A percentile compares a stretch with the other conserved stretches of the same genome.
These are phyloP conservation scores for Lindbergichthys nudifrons DNA, from an alignment of 2,797 vertebrate species.

Conservation along the genomic window DNA sequence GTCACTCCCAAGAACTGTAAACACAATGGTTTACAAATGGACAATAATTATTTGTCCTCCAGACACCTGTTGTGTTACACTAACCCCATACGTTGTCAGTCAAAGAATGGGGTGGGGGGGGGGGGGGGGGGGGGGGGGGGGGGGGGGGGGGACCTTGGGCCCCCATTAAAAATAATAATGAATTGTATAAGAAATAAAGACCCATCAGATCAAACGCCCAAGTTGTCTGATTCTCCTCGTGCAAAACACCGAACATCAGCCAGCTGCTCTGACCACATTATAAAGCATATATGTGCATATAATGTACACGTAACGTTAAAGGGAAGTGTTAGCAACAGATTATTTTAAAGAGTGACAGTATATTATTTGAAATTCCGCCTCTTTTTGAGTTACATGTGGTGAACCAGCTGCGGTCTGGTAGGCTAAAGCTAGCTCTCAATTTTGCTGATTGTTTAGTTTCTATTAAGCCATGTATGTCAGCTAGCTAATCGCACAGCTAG, in stretches of 20 bases:
- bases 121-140: no score
- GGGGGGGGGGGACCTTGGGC: no score
- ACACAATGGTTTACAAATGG: background rate
- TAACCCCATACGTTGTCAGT: no score
- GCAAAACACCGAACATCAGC: background rate
- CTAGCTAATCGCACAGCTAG: background rate
- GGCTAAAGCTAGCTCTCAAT: constrained; percentile 22
- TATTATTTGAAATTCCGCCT: background rate
- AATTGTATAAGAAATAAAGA: background rate
- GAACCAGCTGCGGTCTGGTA: background rate
- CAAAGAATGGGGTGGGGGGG: no score
- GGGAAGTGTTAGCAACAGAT: background rate
- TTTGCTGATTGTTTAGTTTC: constrained; percentile 31
- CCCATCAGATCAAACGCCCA: background rate
- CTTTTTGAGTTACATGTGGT: rapidly evolving
- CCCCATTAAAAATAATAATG: no score
- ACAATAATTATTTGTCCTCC: background rate
- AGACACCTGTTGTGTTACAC: background rate
- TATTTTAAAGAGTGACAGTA: background rate
- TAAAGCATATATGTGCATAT: no score
- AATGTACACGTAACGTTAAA: no score
- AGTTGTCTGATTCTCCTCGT: background rate
- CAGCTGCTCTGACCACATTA: background rate
- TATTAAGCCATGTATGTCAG: background rate
- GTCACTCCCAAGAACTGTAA: background rate